Base-by-base conservation (phyloP, 2,113 vertebrate genomes). In the Daphoenositta chrysoptera region DNA sequence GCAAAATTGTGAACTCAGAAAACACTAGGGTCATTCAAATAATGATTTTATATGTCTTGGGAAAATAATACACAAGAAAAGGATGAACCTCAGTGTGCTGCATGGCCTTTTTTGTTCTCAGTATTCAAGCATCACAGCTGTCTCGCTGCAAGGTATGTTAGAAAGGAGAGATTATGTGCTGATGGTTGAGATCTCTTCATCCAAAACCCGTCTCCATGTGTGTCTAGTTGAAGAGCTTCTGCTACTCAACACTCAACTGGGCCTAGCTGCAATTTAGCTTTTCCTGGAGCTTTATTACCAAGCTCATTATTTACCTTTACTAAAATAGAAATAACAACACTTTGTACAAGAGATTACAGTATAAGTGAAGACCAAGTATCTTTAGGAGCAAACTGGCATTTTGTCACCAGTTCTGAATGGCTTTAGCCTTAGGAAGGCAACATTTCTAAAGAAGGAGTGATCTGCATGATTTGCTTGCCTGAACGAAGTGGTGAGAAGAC, bases 11-110 rank as follows among this genome's bases (percentile, higher is more conserved):
- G 79, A 96, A 89, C 3, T 4, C 35, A 76, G 89, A 83, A 95
- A 90, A 72, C 68, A 64, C n/a, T n/a, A 51, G 35, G 87, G 80
- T 91, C 90, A 69, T 88, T 88, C 77, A 84, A 66, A 51, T 71
- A 93, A 91, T 91, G 85, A 87, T 50, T 87, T 65, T 44, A 24
- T 86, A 17, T 82, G 26, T 90, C 87, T 77, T 83, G 76, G 69
- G 57, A 91, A 96, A 94, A 93, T 66, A 90, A 95, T 35, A 61
- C 79, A 84, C 53, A 92, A 64, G 60, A 56, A 86, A 92, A 82
- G 42, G 71, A 83, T 91, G 89, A 89, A 89, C 57, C 35, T 81
- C 44, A 22, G 66, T 78, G 57, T 26, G 39, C 47, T 90, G 31
- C 68, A 54, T 47, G 19, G 21, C 35, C 48, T 82, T 83, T 76